A percentile compares a stretch with the other conserved stretches of the same genome.
phyloP scores from a whole-genome alignment of 2,113 vertebrate species.

The Megalops atlanticus region DNA sequence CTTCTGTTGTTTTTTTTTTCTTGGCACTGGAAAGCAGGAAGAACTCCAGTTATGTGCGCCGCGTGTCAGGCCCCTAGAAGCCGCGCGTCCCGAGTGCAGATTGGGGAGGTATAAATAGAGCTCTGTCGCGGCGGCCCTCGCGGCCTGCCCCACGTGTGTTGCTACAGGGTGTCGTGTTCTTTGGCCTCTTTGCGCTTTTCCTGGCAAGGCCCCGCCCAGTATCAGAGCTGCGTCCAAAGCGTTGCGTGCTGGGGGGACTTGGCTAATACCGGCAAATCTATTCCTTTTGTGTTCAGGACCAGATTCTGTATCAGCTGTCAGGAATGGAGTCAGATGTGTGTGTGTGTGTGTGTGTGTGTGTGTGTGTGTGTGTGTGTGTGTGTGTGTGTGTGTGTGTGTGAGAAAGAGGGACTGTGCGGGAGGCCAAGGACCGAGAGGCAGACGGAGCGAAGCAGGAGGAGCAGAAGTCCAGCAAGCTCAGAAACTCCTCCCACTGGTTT shows the following conservation, averaged over 20 bases:
- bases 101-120: neutral
- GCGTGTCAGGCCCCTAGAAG: no score
- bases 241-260: neutral
- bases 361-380: no score
- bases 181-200: neutral
- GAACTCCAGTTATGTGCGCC: neutral
- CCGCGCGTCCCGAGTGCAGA: neutral
- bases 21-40: conserved; percentile 3
- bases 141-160: neutral
- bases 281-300: neutral
- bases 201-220: neutral
- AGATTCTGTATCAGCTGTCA: neutral
- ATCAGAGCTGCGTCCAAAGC: neutral
- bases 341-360: no score
- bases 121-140: neutral
- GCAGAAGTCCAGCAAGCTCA: neutral
- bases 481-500: neutral
- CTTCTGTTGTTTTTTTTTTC: neutral
- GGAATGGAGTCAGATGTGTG: no score
- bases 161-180: neutral
- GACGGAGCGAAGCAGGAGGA: neutral
- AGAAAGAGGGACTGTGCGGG: neutral
- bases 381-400: no score
- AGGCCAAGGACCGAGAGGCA: neutral
- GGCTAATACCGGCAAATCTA: neutral